Base-by-base conservation (phyloP, 1,140 invertebrate genomes). In the Chironomus tepperi region DNA sequence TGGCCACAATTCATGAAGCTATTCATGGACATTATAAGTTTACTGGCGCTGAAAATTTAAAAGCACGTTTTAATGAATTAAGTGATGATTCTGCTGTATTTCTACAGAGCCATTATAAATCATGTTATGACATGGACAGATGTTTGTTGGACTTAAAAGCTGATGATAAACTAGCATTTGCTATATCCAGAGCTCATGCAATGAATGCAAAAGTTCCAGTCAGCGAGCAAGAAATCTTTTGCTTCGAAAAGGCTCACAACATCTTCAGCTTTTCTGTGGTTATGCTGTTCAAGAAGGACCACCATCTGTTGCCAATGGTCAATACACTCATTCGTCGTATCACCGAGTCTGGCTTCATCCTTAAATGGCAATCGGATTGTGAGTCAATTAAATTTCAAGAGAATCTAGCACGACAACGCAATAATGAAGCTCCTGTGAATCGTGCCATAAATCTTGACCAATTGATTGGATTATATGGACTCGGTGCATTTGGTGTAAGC, bases 191-290 rank as follows among this genome's bases (percentile, higher is more conserved):
- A 73, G 7, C 16, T 21, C 74, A 75, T 24, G 74, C 74, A 65
- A 73, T 73, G 67, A 75, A 75, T 57, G 70, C 19, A 15, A 70
- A 70, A 70, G 42, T 34, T 6, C n/a, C 64, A 47, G 21, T 75
- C 0, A 42, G 18, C 3, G 10, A 47, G 21, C 16, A 21, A 42
- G 43, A 75, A 1, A 73, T 75, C 10, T 75, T 73, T 57, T 75
- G 74, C 16, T 75, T 75, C 57, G 24, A 67, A 47, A 72, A 47
- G 21, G 42, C 70, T 3, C 19, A 75, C 21, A 75, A 75, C 43
- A 73, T 75, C 42, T 75, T 73, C 70, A 75, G 42, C 15, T 75
- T 73, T 73, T 75, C 74, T 43, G 67, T 75, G 1, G 42, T 70
- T 21, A 75, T 75, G 74, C n/a, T 73, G 18, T 43, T 43, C 15